Evolutionary conservation across 2,113 vertebrate species (phyloP), one percentile per base, ranked within the genome.

Genomic region (Seriola rivoliana): DNA sequence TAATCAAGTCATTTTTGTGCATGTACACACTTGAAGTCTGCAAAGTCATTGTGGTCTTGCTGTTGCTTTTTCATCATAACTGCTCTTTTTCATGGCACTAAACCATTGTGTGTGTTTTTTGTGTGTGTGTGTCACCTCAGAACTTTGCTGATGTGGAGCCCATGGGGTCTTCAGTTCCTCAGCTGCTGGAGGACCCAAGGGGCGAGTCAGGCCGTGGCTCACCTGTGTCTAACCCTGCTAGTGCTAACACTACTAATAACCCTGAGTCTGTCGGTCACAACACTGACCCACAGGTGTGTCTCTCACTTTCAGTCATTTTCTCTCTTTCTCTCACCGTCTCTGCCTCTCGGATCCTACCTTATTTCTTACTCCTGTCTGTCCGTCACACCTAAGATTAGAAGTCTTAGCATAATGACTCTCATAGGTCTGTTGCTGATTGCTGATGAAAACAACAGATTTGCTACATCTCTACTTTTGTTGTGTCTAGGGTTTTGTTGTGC

Each of bases 171-270:
- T 91, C 92, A 38, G 85, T 87, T 48, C 66, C 89, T 48, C 91
- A 81, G 89, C 84, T 81, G 66, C 78, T 68, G 71, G 90, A 94
- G 75, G 89, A 92, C 46, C 66, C 74, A 32, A 60, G 68, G 65
- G 74, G 60, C 36, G 89, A 93, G 81, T 66, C 85, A 13, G 90
- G 36, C 65, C 85, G 40, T 34, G 17, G 71, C 93, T 90, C 91
- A 38, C 80, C 92, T 59, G 85, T 89, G 70, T 92, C 91, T 95
- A 95, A 95, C 86, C 42, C 86, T 8, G 50, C 93, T 93, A 92
- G 78, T 72, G 64, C 91, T 94, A 94, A 93, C 90, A 88, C 92
- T 90, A 44, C 92, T 94, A 94, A 91, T 95, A 96, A 95, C 91
- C 32, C 88, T 50, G 93, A 94, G 90, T 91, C 80, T 94, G 84